Percentiles rank a stretch among this genome's conserved stretches.
Conservation (phyloP, 2,888 invertebrate genomes). For the Pediacus dermestoides region DNA sequence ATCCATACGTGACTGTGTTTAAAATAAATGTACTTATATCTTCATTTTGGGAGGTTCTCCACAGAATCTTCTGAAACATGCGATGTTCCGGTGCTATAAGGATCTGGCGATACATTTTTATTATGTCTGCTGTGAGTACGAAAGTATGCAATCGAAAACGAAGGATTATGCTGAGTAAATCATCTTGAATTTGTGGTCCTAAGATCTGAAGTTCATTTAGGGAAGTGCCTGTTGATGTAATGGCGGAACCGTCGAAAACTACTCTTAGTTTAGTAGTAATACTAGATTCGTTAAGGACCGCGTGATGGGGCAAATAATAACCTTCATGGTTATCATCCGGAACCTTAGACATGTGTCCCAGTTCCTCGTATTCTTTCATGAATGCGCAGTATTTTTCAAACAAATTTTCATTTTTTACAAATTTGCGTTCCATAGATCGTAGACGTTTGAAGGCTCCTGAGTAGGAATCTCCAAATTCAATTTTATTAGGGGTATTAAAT, state of each 20-base stretch:
- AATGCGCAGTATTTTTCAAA: constrained; percentile 5
- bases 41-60: not conserved
- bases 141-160: constrained; percentile 17
- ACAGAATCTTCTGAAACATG: not conserved
- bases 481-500: constrained; percentile 9
- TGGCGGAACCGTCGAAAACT: constrained; percentile 18
- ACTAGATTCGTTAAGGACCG: constrained; percentile 16
- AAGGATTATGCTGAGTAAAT: too few species aligned
- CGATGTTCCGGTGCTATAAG: not conserved
- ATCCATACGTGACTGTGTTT: constrained; percentile 1
- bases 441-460: constrained; percentile 14
- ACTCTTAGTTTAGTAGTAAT: constrained; percentile 18
- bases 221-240: constrained; percentile 12
- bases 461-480: constrained; percentile 16
- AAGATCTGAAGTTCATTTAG: constrained; percentile 17
- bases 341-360: constrained; percentile 16
- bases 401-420: constrained; percentile 2
- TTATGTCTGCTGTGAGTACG: too few species aligned
- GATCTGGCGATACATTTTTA: constrained; percentile 23
- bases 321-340: not conserved
- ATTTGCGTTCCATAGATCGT: constrained; percentile 13
- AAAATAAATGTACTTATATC: not conserved
- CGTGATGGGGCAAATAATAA: constrained; percentile 19
- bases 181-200: too few species aligned
- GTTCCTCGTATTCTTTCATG: constrained; percentile 6